Percentiles rank a stretch among this genome's conserved stretches.
Conservation (phyloP, 2,888 invertebrate genomes). For the Hartigia nigra region DNA sequence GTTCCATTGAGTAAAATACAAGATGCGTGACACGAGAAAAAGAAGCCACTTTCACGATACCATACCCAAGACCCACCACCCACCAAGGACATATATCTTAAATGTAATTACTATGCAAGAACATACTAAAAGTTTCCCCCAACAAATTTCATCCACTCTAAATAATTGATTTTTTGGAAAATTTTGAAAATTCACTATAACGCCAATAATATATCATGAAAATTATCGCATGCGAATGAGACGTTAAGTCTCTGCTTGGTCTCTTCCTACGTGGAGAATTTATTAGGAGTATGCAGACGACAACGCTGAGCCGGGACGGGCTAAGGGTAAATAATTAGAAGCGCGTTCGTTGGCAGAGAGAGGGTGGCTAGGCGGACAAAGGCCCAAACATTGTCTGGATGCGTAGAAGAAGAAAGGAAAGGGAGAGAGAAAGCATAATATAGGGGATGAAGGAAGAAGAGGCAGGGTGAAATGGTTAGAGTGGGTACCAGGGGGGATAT, state of each 20-base stretch:
- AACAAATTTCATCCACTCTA: too few relatives aligned
- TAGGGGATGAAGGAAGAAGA: slow-evolving; percentile 4
- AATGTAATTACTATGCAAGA: background rate
- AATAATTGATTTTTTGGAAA: background rate
- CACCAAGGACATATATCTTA: background rate
- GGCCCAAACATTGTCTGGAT: slow-evolving; percentile 27
- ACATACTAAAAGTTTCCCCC: too few relatives aligned
- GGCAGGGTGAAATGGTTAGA: background rate
- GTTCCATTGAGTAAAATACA: background rate
- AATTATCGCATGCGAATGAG: slow-evolving; percentile 19
- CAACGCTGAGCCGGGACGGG: slow-evolving; percentile 36
- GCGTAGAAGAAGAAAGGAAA: slow-evolving; percentile 14
- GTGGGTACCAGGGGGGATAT: slow-evolving; percentile 15
- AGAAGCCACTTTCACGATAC: background rate
- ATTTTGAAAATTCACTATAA: background rate
- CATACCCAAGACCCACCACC: background rate
- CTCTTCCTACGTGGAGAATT: slow-evolving; percentile 34
- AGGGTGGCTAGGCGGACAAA: slow-evolving; percentile 38
- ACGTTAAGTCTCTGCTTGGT: slow-evolving; percentile 14
- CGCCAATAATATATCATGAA: background rate
- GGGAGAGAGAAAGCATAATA: slow-evolving; percentile 10
- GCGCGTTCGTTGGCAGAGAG: slow-evolving; percentile 11
- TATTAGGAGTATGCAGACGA: slow-evolving; percentile 49
- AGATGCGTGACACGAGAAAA: background rate
- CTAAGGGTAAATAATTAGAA: slow-evolving; percentile 47